Percentiles rank a stretch among this genome's conserved stretches.
These are phyloP conservation scores for Bostrychus sinensis DNA, from an alignment of 2,113 vertebrate species.

Conservation along the genomic window DNA sequence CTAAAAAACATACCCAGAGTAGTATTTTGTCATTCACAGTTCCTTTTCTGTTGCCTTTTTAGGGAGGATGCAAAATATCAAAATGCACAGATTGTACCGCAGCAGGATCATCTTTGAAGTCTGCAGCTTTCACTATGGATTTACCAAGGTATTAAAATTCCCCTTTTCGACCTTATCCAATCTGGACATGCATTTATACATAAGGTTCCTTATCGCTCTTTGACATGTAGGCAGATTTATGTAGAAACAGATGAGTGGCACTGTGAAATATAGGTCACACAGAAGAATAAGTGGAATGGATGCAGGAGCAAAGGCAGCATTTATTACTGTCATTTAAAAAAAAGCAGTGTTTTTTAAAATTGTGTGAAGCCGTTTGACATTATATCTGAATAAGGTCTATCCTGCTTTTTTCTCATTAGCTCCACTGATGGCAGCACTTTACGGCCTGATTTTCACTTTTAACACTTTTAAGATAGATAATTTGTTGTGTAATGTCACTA, in stretches of 20 bases:
- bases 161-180: constrained; percentile 5
- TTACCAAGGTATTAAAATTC: constrained; percentile 17
- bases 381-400: no score
- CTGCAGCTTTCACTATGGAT: constrained; percentile 2
- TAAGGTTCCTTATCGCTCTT: constrained; percentile 19
- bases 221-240: constrained; percentile 13
- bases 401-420: no score
- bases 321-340: no score
- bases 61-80: not conserved
- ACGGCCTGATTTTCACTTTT: no score
- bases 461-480: no score
- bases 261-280: constrained; percentile 7
- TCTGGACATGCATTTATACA: constrained; percentile 29
- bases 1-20: no score
- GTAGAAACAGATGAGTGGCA: constrained; percentile 6
- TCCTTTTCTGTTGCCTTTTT: not conserved
- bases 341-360: no score
- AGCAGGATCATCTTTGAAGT: constrained; percentile 21
- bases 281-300: not conserved
- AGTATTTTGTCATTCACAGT: no score
- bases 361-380: no score
- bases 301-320: no score
- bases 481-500: no score
- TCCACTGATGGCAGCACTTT: no score
- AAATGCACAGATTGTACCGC: not conserved